These are phyloP conservation scores for Lagorchestes hirsutus DNA, from an alignment of 2,797 vertebrate genomes.

Conservation along the genomic window DNA sequence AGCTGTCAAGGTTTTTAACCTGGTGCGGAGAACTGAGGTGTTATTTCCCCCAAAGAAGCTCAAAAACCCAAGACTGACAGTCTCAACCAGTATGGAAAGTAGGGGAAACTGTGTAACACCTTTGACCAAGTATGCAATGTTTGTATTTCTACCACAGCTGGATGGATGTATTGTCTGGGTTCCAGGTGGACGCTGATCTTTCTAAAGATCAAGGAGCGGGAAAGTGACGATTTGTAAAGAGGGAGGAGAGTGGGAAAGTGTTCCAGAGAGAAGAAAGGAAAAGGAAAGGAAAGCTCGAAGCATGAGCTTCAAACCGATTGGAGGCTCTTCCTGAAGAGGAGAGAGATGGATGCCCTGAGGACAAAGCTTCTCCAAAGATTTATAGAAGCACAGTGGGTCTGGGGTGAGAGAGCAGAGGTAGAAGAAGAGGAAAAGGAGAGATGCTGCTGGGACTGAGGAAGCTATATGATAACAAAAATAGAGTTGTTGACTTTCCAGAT, in stretches of 20 bases:
- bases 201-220: neutral
- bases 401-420: neutral
- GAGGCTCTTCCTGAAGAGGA: neutral
- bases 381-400: neutral
- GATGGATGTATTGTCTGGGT: neutral
- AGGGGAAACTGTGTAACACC: neutral
- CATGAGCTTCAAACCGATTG: neutral
- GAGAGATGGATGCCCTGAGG: no score
- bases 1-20: neutral
- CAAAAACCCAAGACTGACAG: neutral
- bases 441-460: neutral
- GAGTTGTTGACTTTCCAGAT: neutral
- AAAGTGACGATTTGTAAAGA: neutral
- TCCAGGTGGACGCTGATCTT: neutral
- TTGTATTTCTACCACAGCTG: neutral
- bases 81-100: neutral
- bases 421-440: neutral
- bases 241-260: neutral
- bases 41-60: neutral
- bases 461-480: neutral
- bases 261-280: neutral
- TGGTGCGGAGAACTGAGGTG: neutral
- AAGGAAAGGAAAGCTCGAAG: neutral
- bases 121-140: neutral
- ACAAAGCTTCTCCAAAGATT: neutral